Evolutionary conservation across 2,113 vertebrate species (phyloP).

Genomic region (Cyrtonyx montezumae): DNA sequence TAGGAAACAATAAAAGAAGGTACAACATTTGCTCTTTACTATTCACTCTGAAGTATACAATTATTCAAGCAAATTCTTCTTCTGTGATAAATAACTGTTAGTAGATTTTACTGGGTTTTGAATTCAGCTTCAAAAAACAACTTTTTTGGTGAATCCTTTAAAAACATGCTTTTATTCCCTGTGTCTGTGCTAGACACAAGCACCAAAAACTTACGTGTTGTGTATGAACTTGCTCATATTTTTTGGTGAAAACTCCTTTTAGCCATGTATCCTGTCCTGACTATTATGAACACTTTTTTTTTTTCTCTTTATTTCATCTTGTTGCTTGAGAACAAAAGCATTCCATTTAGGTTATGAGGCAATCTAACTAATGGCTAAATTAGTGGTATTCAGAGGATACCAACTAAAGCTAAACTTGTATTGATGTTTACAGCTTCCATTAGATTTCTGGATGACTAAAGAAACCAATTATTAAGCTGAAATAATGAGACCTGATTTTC

Average conservation of each 20-base stretch:
- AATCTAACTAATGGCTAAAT: constrained; percentile 45
- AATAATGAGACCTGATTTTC: constrained; percentile 20
- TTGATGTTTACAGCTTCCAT: constrained; percentile 55
- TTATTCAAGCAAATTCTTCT: constrained; percentile 13
- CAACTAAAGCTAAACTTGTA: constrained; percentile 44
- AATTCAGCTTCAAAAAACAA: background rate
- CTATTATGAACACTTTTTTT: background rate
- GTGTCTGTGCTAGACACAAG: background rate
- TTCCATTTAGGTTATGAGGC: background rate
- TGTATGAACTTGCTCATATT: background rate
- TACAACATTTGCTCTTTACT: constrained; percentile 1
- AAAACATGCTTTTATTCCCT: background rate
- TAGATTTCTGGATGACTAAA: constrained; percentile 48
- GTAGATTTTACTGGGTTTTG: background rate
- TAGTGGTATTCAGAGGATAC: constrained; percentile 23
- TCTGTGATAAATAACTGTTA: constrained; percentile 14
- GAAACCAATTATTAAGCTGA: constrained; percentile 36
- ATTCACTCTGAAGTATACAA: background rate
- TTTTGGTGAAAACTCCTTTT: background rate
- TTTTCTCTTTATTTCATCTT: background rate
- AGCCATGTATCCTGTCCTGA: background rate
- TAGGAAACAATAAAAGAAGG: background rate
- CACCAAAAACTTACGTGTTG: background rate
- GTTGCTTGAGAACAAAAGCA: constrained; percentile 9
- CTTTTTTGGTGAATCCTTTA: background rate